These are phyloP conservation scores for Columba guinea DNA, from an alignment of 2,797 vertebrate genomes.

Conservation along the genomic window DNA sequence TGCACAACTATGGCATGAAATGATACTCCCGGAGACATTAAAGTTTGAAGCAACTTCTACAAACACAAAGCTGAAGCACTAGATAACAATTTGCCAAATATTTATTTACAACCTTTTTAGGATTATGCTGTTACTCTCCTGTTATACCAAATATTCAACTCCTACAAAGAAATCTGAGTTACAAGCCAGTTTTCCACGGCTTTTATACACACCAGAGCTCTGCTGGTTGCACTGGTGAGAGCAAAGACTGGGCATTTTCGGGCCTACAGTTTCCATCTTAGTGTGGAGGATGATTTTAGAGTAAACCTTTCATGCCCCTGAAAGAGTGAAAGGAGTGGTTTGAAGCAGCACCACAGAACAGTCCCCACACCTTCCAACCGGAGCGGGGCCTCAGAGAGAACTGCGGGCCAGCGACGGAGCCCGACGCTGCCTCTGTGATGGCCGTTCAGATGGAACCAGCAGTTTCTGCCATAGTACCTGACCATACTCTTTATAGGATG, in stretches of 20 bases:
- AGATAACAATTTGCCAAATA: neutral
- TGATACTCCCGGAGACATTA: neutral
- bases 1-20: neutral
- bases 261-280: neutral
- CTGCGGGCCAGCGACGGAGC: neutral
- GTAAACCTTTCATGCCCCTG: neutral
- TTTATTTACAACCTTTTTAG: neutral
- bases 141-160: neutral
- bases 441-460: neutral
- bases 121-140: neutral
- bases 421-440: neutral
- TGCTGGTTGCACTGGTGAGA: neutral
- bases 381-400: neutral
- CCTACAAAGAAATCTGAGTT: conserved; percentile 52
- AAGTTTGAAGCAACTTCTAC: neutral
- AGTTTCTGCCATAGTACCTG: neutral
- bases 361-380: neutral
- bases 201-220: neutral
- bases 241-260: neutral
- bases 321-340: neutral
- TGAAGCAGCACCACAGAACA: neutral
- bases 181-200: neutral
- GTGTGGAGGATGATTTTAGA: neutral
- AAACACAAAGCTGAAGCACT: neutral
- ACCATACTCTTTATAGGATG: neutral